Conservation (phyloP, 1,140 invertebrate species). For the Drosophila kanapiae region DNA sequence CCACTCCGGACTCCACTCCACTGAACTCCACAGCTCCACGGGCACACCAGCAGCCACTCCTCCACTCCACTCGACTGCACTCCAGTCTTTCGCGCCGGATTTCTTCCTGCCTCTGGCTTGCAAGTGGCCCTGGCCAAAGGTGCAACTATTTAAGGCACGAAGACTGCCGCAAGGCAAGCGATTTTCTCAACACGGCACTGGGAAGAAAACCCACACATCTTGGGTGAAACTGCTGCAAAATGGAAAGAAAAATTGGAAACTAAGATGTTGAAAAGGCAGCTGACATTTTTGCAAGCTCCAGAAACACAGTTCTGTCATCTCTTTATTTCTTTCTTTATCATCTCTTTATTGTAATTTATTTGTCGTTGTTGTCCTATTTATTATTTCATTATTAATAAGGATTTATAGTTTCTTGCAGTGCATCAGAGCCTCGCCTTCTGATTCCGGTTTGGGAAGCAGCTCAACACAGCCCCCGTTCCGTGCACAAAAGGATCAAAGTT, state of each 20-base stretch:
- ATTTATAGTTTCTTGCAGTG: background rate
- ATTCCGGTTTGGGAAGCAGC: background rate
- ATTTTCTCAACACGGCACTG: background rate
- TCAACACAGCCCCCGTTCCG: background rate
- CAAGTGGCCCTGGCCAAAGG: conserved; percentile 35
- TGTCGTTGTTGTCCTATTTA: no score
- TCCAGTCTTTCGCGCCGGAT: conserved; percentile 1
- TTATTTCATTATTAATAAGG: no score
- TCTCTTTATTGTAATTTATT: no score
- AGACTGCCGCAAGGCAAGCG: conserved; percentile 16
- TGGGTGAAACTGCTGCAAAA: background rate
- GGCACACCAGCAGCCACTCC: background rate
- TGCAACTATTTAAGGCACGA: conserved; percentile 49
- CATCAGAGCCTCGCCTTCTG: background rate
- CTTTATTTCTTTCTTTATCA: no score
- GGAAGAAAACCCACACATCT: no score
- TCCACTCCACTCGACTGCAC: conserved; percentile 25
- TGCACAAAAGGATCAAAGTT: conserved; percentile 59
- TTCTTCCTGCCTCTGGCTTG: conserved; percentile 9
- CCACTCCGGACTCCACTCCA: conserved; percentile 12
- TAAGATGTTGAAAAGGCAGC: no score
- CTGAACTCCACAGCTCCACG: background rate
- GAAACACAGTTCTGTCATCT: no score
- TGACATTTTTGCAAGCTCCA: no score
- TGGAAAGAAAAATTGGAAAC: background rate